phyloP scores from a whole-genome alignment of 2,113 vertebrate species.

The Cettia cetti region DNA sequence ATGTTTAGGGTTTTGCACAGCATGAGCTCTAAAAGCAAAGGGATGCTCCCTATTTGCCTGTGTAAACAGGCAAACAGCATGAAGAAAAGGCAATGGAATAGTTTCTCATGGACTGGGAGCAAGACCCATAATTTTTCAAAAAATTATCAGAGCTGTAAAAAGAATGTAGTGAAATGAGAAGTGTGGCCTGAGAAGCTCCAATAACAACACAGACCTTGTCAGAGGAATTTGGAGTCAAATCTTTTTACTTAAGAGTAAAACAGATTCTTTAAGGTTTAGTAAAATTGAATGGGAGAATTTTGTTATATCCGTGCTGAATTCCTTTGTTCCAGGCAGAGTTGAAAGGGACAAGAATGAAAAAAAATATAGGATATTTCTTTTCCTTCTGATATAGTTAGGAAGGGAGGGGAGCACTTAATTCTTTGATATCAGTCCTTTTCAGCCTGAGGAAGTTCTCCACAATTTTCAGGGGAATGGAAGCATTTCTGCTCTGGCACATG shows the following conservation, averaged over 20 bases:
- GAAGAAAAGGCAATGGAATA: not conserved
- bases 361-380: not conserved
- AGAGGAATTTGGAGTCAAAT: not conserved
- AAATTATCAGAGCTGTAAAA: not conserved
- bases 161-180: not conserved
- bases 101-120: not conserved
- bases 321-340: not conserved
- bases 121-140: not conserved
- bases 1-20: not conserved
- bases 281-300: not conserved
- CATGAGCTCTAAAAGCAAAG: not conserved
- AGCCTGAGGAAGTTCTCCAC: not conserved
- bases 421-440: not conserved
- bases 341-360: not conserved
- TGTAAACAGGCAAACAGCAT: not conserved
- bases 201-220: not conserved
- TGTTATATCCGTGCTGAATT: not conserved
- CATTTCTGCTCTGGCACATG: not conserved
- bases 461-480: not conserved
- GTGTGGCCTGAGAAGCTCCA: not conserved
- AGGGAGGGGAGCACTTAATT: not conserved
- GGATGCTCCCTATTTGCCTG: not conserved
- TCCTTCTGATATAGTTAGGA: not conserved
- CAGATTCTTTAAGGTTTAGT: not conserved
- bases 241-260: not conserved